Evolutionary conservation across 2,113 vertebrate species (phyloP).

Genomic region (Choloepus hoffmanni): DNA sequence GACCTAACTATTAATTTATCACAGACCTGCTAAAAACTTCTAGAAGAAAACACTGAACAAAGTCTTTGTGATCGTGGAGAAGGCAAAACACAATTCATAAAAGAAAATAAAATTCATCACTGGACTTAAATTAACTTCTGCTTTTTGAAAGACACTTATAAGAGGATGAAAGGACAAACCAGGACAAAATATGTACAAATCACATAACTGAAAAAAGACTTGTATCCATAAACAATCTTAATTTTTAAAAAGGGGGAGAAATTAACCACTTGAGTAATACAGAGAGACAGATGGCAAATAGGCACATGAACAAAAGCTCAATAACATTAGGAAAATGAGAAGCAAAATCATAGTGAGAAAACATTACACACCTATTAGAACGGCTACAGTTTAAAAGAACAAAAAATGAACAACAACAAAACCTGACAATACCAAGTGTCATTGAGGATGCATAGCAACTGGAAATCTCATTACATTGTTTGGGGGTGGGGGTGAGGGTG

Average conservation of each 20-base stretch:
- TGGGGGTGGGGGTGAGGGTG: too few species aligned
- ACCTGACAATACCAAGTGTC: not conserved
- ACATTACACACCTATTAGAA: not conserved
- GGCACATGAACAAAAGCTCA: not conserved
- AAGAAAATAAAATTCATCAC: not conserved
- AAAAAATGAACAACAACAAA: not conserved
- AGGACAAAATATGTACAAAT: not conserved
- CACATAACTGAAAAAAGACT: not conserved
- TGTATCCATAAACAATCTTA: not conserved
- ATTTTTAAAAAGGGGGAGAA: not conserved
- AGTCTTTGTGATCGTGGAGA: not conserved
- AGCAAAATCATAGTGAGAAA: not conserved
- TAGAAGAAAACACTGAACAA: conserved; percentile 25
- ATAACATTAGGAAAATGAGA: not conserved
- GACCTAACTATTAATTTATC: not conserved
- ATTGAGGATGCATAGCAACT: not conserved
- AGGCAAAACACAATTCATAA: not conserved
- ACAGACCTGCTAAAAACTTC: not conserved
- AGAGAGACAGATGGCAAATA: not conserved
- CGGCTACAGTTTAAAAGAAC: not conserved
- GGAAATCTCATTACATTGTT: not conserved
- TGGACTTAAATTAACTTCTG: not conserved
- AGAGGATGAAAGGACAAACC: conserved; percentile 4
- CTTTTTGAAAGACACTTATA: not conserved
- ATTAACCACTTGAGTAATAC: not conserved